Base-by-base conservation (phyloP, 2,888 invertebrate species). In the Eretmocerus hayati region DNA sequence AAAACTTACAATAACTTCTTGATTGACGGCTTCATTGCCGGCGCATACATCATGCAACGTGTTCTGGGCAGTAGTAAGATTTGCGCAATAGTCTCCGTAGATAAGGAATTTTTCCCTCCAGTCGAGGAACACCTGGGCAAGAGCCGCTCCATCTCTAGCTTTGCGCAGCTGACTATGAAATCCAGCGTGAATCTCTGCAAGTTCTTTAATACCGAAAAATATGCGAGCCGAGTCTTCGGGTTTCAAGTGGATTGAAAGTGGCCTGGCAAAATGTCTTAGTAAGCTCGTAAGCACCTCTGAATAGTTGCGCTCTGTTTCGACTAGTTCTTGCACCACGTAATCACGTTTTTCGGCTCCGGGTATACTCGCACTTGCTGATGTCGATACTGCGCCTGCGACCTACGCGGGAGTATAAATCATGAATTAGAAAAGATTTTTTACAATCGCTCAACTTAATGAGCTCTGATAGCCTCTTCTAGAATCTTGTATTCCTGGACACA, bases 261-360 rank as follows among this genome's bases (percentile, higher is more conserved):
- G 90, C 60, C 81, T 77, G 73, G 89, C 81, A 66, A 91, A 93
- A 69, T 86, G 82, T 59, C 80, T 80, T 59, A 85, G 80, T 42
- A 93, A 78, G 74, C 90, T 93, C 64, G 81, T 82, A 44, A 99
- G 77, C 11, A 95, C 96, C 64, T 93, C 91, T 41, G 95, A 85
- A 69, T 97, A 99, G 73, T 97, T 97, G 63, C 85, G 85, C 73
- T 99, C 99, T 0, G 99, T 99, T 70, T 96, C 96, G 32, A 96
- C 82, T 46, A 99, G 76, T 72, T 99, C 99, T 56, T 87, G 81
- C 63, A 91, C 88, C 39, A 90, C 90, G 69, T 91, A 92, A 72
- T 96, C 95, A 51, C 95, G 78, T 71, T 94, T 95, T 71, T 92
- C 93, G 58, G 65, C 66, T 46, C 70, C 71, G 19, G 64, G 58